phyloP scores from a whole-genome alignment of 2,888 invertebrate genomes.

The Rhingia campestris region DNA sequence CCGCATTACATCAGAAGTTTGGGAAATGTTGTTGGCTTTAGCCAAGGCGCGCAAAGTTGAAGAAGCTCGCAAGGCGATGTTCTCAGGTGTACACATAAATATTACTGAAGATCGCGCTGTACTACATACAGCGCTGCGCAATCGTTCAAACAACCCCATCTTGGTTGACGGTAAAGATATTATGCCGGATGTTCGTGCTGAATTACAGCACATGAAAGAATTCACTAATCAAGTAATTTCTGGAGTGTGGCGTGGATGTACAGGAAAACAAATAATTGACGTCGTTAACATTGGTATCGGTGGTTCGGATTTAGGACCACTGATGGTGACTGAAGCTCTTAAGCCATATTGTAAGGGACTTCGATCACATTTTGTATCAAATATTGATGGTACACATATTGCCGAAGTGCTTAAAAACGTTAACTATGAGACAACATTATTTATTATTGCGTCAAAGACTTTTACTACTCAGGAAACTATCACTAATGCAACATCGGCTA shows the following conservation, averaged over 20 bases:
- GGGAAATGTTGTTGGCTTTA: conserved; percentile 90
- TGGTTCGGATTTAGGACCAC: conserved; percentile 98
- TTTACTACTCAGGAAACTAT: conserved; percentile 99
- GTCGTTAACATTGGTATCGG: conserved; percentile 99
- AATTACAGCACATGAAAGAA: conserved; percentile 96
- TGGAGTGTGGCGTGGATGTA: conserved; percentile 90
- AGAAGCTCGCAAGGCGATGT: conserved; percentile 95
- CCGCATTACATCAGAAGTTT: conserved; percentile 90
- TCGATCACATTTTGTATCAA: conserved; percentile 97
- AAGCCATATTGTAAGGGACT: conserved; percentile 95
- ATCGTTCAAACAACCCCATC: conserved; percentile 88
- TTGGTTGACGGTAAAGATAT: conserved; percentile 94
- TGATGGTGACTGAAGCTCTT: conserved; percentile 99
- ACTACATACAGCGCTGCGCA: conserved; percentile 96
- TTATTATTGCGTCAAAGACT: conserved; percentile 99
- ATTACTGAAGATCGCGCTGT: conserved; percentile 98
- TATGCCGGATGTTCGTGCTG: conserved; percentile 95
- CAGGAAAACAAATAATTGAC: conserved; percentile 97
- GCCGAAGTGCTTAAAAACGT: conserved; percentile 95
- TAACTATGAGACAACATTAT: conserved; percentile 95
- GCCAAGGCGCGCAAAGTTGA: conserved; percentile 92
- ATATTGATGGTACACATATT: conserved; percentile 99
- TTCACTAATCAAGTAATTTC: conserved; percentile 91
- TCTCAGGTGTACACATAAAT: conserved; percentile 96
- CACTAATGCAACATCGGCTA: conserved; percentile 99